Conservation (phyloP, 2,888 invertebrate genomes). For the Pheosia gnoma region DNA sequence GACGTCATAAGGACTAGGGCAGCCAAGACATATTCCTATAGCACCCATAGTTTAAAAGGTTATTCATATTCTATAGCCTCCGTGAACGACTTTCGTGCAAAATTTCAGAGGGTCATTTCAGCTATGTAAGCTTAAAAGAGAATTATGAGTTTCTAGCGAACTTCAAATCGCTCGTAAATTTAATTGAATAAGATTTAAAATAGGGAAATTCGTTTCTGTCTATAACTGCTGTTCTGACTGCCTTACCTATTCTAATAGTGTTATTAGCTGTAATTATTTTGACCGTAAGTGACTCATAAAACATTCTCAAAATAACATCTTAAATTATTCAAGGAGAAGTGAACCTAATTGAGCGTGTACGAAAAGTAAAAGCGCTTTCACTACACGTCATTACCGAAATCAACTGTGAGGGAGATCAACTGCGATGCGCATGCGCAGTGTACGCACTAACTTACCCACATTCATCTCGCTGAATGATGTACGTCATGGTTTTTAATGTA, state of each 20-base stretch:
- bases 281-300: too few species aligned
- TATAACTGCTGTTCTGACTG: too few species aligned
- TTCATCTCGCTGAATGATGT: neutral
- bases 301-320: too few species aligned
- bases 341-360: neutral
- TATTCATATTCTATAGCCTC: neutral
- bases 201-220: too few species aligned
- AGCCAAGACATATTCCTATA: neutral
- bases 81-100: neutral
- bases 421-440: neutral
- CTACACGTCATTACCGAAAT: constrained; percentile 2
- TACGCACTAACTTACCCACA: neutral
- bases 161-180: too few species aligned
- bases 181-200: too few species aligned
- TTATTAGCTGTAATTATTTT: too few species aligned
- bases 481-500: too few species aligned
- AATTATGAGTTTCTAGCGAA: neutral
- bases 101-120: neutral
- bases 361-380: constrained; percentile 3
- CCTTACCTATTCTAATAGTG: too few species aligned
- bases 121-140: neutral
- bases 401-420: neutral
- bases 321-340: neutral
- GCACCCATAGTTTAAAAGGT: neutral
- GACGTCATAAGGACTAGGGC: neutral